Base-by-base conservation (phyloP, 2,113 vertebrate genomes). In the Cyprinodon variegatus region DNA sequence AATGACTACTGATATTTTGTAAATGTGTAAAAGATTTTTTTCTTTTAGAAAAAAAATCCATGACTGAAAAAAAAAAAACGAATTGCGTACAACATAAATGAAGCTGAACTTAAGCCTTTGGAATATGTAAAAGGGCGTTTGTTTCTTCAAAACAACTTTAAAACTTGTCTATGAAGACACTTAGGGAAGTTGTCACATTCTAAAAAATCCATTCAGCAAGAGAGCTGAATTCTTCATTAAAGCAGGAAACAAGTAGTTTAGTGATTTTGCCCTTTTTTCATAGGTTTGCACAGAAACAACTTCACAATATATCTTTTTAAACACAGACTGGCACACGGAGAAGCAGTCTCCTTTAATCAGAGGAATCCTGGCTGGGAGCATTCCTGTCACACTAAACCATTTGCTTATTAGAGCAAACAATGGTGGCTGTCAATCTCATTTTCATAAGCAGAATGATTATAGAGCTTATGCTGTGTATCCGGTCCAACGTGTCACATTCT, bases 391-490 rank as follows among this genome's bases (percentile, higher is more conserved):
- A 73, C 53, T 65, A 72, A 4, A 77, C 29, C 6, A 88, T 89
- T 88, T 87, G 78, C 82, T 82, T 85, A 90, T 78, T 79, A 85
- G 78, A 89, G 87, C 86, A 85, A 86, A 90, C 83, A 83, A 82
- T 83, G 61, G 74, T 87, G 66, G 78, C 87, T 86, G 85, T 89
- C 82, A 74, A 88, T 92, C 86, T 91, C 36, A 91, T 91, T 87
- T 89, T 89, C 86, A 83, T 83, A 74, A 89, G 83, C 72, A 73
- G 43, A 76, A 62, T 86, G 81, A 86, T 87, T 84, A 89, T 61
- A 84, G 79, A 76, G 71, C 83, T 90, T 66, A 84, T 79, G 70
- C 81, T 78, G 71, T 79, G 76, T 74, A 61, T 72, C 65, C 77
- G 78, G 78, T 76, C 76, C 76, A 83, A 73, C 17, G 38, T 65